Conservation (phyloP, 2,888 invertebrate species). For the Patella ulyssiponensis region DNA sequence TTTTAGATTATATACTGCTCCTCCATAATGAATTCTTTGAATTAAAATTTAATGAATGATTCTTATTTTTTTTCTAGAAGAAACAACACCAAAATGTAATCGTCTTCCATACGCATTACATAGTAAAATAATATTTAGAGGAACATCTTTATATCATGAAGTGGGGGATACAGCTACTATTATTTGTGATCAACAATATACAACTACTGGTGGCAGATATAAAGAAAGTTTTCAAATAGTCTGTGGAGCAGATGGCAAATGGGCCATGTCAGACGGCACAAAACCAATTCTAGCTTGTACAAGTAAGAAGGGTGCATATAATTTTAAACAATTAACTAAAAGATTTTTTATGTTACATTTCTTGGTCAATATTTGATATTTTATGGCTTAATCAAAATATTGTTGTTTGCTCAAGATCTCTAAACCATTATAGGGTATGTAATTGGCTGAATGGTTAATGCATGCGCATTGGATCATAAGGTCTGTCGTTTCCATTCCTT, state of each 20-base stretch:
- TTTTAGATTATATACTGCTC: too few species aligned
- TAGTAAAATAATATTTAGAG: slow-evolving; percentile 22
- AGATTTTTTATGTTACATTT: not conserved
- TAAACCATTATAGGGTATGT: too few species aligned
- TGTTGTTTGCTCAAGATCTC: too few species aligned
- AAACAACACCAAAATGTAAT: not conserved
- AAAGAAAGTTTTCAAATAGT: slow-evolving; percentile 30
- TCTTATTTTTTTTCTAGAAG: not conserved
- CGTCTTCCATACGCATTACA: not conserved
- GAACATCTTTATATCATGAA: slow-evolving; percentile 17
- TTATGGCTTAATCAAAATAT: not conserved
- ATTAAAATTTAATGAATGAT: too few species aligned
- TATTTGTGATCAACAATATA: slow-evolving; percentile 42
- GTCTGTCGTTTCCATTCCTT: too few species aligned
- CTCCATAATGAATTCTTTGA: too few species aligned
- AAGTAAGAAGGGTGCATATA: slow-evolving; percentile 26
- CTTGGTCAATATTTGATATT: not conserved
- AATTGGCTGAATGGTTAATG: too few species aligned
- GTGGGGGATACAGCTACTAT: slow-evolving; percentile 42
- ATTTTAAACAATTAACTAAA: not conserved
- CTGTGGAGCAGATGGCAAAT: slow-evolving; percentile 35
- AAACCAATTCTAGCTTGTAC: slow-evolving; percentile 31
- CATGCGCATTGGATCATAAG: too few species aligned
- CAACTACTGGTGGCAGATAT: slow-evolving; percentile 10
- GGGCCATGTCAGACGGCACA: slow-evolving; percentile 34